phyloP scores from a whole-genome alignment of 1,140 invertebrate species.

The Brachionus koreanus region DNA sequence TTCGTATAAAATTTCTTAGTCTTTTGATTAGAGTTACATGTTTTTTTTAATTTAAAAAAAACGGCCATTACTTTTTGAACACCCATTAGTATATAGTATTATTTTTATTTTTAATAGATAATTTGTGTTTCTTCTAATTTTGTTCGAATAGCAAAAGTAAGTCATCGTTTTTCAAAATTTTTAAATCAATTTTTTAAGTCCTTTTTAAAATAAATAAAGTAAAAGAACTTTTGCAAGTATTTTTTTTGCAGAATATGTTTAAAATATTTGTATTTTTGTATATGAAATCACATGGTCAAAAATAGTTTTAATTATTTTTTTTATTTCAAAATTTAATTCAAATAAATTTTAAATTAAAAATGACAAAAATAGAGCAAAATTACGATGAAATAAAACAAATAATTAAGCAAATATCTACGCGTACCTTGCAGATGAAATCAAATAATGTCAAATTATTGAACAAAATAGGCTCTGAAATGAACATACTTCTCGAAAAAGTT shows the following conservation, averaged over 20 bases:
- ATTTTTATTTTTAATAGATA: no score
- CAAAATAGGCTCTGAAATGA: conserved; percentile 38
- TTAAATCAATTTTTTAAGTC: no score
- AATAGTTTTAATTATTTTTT: not conserved
- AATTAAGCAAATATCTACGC: not conserved
- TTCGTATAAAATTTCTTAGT: no score
- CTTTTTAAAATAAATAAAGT: not conserved
- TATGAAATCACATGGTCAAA: not conserved
- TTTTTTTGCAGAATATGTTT: not conserved
- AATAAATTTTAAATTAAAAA: not conserved
- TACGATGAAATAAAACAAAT: conserved; percentile 31
- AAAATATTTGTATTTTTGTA: not conserved
- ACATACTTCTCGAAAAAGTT: not conserved
- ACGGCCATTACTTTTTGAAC: no score
- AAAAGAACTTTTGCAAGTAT: not conserved
- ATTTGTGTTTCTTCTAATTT: no score
- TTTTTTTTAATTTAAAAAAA: no score
- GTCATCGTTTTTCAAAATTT: no score
- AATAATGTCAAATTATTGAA: conserved; percentile 42
- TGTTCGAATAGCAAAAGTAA: no score
- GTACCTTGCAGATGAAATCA: conserved; percentile 14
- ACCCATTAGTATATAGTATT: no score
- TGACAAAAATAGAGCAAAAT: not conserved
- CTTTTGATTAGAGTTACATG: no score
- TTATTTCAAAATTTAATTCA: not conserved